Evolutionary conservation across 2,797 vertebrate genomes (phyloP), one percentile per base, ranked within the genome.

Genomic region (Sebastes goodei): DNA sequence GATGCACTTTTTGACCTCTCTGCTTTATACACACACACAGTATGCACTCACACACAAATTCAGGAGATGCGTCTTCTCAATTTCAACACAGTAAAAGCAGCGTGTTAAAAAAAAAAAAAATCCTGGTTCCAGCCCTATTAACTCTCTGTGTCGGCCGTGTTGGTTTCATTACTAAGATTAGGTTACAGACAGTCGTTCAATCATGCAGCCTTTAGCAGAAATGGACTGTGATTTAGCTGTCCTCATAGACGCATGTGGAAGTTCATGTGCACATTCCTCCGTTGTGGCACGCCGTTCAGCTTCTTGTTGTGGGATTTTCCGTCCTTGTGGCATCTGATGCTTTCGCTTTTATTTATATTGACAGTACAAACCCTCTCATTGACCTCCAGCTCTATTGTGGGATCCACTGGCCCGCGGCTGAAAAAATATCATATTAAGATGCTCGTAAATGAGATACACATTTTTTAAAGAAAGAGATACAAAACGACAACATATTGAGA

Each of bases 101-200:
- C 17, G 9, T 71, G 66, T 57, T 55, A 27, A 25, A 56, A 25
- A 56, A 52, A 52, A 80, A 61, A 75, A 46, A 49, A 64, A 38
- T 12, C 46, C 53, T 30, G 35, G 6, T 76, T 80, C 7, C 52
- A 82, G 60, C 62, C 53, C 33, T 63, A 29, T 87, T 80, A 88
- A 60, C 69, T 78, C 67, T 89, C 68, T 46, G 23, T 27, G 77
- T 70, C 20, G 10, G 68, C 77, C 10, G 56, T 42, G 55, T 71
- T 78, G 85, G 70, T 80, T 82, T 91, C 73, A 87, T 87, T 82
- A 74, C 62, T 33, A 56, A 77, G 74, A 82, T 90, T 71, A 77
- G 53, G 59, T 93, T 85, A 87, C 86, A 83, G 46, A 32, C 76
- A 63, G 53, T 85, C 83, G 83, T 88, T 90, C 84, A 84, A 74